These are phyloP conservation scores for Gadus chalcogrammus DNA, from an alignment of 2,113 vertebrate genomes.

Conservation along the genomic window DNA sequence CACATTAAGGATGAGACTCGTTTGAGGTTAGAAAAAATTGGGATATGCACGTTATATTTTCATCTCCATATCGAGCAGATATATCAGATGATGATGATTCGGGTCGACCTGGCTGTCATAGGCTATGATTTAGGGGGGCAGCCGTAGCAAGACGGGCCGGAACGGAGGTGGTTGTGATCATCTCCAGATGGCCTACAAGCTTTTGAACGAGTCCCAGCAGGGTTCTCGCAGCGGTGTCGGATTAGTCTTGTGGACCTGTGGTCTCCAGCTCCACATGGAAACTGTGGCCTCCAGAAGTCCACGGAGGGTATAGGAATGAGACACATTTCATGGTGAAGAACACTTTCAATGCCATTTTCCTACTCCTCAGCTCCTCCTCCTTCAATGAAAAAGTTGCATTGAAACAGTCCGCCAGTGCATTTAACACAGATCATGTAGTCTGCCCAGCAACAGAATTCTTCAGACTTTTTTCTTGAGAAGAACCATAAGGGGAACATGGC, in stretches of 20 bases:
- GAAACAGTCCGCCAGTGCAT: too few relatives aligned
- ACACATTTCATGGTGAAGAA: neutral
- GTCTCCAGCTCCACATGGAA: constrained; percentile 1
- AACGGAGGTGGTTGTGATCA: constrained; percentile 45
- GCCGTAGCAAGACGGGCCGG: constrained; percentile 28
- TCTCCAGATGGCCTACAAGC: constrained; percentile 59
- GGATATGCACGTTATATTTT: neutral
- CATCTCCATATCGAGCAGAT: too few relatives aligned
- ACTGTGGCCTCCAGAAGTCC: constrained; percentile 4
- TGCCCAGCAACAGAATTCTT: too few relatives aligned
- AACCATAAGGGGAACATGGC: too few relatives aligned
- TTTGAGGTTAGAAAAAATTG: neutral
- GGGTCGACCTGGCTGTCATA: constrained; percentile 42
- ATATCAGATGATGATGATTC: constrained; percentile 25
- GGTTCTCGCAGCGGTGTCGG: constrained; percentile 18
- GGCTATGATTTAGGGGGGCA: constrained; percentile 45
- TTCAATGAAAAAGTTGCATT: too few relatives aligned
- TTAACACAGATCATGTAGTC: too few relatives aligned
- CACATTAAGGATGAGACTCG: too few relatives aligned
- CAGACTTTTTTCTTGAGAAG: too few relatives aligned
- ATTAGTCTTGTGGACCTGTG: constrained; percentile 21
- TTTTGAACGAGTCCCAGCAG: constrained; percentile 33
- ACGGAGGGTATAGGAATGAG: neutral
- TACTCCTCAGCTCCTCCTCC: too few relatives aligned
- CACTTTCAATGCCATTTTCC: too few relatives aligned